Evolutionary conservation across 2,888 invertebrate species (phyloP).

Genomic region (Acanthosepion esculentum): DNA sequence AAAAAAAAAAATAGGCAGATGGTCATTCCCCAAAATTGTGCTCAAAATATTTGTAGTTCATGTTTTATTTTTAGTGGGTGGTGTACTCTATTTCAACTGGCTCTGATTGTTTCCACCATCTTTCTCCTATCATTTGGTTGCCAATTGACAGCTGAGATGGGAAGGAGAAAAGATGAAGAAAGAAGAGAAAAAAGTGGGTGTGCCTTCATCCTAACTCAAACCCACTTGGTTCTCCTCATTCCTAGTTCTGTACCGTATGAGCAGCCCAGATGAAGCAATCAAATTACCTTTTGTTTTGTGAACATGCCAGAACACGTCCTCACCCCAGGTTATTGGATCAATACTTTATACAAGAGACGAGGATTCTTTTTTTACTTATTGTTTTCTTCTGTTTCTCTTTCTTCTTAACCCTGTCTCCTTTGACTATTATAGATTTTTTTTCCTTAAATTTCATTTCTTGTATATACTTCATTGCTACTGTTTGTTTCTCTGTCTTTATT

Average conservation of each 20-base stretch:
- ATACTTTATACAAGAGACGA: neutral
- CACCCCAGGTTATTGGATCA: slow-evolving; percentile 21
- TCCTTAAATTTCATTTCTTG: too few species aligned
- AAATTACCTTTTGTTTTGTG: slow-evolving; percentile 33
- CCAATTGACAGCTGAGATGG: neutral
- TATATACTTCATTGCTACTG: too few species aligned
- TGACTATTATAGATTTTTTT: too few species aligned
- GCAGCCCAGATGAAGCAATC: neutral
- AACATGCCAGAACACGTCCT: slow-evolving; percentile 12
- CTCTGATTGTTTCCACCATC: neutral
- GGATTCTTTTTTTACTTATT: neutral
- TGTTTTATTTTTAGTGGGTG: neutral
- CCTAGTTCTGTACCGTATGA: neutral
- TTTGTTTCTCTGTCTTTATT: too few species aligned
- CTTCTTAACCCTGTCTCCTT: too few species aligned
- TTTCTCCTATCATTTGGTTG: neutral
- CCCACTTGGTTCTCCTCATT: neutral
- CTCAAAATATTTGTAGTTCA: neutral
- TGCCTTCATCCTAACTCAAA: neutral
- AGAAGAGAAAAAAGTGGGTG: neutral
- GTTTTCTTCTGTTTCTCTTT: too few species aligned
- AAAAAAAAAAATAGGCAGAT: neutral
- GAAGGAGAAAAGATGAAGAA: neutral
- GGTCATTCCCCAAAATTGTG: neutral
- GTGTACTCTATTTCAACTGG: neutral